A percentile compares a stretch with the other conserved stretches of the same genome.
phyloP scores from a whole-genome alignment of 2,113 vertebrate genomes.

The Scomber scombrus region DNA sequence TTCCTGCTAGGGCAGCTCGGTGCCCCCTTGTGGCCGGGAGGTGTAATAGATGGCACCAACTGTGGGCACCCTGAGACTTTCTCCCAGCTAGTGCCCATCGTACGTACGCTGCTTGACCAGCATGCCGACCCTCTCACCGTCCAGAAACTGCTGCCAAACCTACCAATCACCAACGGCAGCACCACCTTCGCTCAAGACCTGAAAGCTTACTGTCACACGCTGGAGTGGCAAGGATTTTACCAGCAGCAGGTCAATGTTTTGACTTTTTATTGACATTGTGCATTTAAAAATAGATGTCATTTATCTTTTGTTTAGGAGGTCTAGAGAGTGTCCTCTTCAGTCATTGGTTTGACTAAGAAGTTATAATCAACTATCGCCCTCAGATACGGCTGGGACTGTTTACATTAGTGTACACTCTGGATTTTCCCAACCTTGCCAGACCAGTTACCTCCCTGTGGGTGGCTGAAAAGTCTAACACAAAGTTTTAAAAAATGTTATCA shows the following conservation, averaged over 20 bases:
- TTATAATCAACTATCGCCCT: constrained; percentile 16
- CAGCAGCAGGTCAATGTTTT: constrained; percentile 88
- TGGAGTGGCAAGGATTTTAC: constrained; percentile 93
- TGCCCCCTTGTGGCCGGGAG: constrained; percentile 84
- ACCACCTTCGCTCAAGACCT: constrained; percentile 95
- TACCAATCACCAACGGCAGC: constrained; percentile 95
- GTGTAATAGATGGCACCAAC: constrained; percentile 22
- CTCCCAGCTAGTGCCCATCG: constrained; percentile 91
- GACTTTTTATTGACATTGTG: background rate
- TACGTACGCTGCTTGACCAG: constrained; percentile 92
- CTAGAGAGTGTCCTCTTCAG: constrained; percentile 1
- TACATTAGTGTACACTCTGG: constrained; percentile 2
- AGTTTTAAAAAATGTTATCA: constrained; percentile 26
- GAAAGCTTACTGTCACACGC: constrained; percentile 88
- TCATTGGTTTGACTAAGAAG: constrained; percentile 1
- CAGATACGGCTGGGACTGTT: constrained; percentile 35
- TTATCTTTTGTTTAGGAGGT: constrained; percentile 40
- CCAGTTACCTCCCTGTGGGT: constrained; percentile 17
- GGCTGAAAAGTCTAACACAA: constrained; percentile 28
- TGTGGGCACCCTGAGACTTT: constrained; percentile 80
- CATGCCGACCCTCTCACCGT: constrained; percentile 88
- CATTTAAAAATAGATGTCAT: constrained; percentile 22
- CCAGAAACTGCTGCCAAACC: constrained; percentile 89
- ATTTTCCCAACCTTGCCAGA: constrained; percentile 2
- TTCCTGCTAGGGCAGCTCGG: constrained; percentile 94